Conservation (phyloP, 37 sponge, comb jelly and placozoan species). For the Chondrilla cf. caribensis region DNA sequence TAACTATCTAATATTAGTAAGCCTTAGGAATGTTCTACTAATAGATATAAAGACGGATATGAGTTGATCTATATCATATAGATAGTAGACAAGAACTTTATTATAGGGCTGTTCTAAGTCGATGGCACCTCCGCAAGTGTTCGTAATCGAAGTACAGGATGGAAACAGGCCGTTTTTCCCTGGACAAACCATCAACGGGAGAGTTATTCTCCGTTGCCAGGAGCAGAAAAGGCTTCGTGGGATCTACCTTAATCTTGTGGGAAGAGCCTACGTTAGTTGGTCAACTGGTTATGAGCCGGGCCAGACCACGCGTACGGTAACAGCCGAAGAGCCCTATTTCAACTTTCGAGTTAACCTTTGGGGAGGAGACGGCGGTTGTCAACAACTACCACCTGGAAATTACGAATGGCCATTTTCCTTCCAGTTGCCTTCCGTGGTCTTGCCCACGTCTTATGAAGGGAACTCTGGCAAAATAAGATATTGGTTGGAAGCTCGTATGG, state of each 20-base stretch:
- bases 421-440: conserved; percentile 1
- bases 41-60: too few species aligned
- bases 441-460: conserved; percentile 28
- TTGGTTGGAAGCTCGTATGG: conserved; percentile 38
- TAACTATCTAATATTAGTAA: too few species aligned
- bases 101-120: too few species aligned
- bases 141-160: background rate
- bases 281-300: conserved; percentile 30
- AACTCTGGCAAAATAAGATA: conserved; percentile 50
- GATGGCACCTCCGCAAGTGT: conserved; percentile 14
- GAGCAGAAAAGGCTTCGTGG: conserved; percentile 22
- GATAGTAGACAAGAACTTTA: too few species aligned
- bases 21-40: too few species aligned
- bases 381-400: conserved; percentile 26
- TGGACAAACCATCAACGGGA: conserved; percentile 25
- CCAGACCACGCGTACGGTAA: conserved; percentile 32
- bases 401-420: conserved; percentile 42
- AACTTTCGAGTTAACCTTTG: background rate
- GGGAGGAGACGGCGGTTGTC: conserved; percentile 3
- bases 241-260: conserved; percentile 26
- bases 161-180: conserved; percentile 30
- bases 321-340: background rate
- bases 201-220: background rate
- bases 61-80: too few species aligned
- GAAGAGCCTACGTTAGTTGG: conserved; percentile 59